Evolutionary conservation across 2,888 invertebrate genomes (phyloP), one percentile per base, ranked within the genome.

Genomic region (Boloria euphrosyne): DNA sequence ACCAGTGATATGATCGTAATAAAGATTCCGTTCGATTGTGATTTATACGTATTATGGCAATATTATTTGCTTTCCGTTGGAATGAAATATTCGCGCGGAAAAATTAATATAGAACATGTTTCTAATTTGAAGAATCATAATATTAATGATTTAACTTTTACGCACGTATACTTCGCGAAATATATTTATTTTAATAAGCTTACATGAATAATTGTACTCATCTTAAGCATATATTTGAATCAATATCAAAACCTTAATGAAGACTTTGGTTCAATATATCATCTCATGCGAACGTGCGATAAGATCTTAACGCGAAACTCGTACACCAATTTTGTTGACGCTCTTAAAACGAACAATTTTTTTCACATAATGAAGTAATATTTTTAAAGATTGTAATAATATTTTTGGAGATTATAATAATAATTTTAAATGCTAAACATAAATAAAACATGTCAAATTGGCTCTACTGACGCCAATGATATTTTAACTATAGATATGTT

Each of bases 401-500:
- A 38, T 50, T 13, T 43, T 54, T 52, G 10, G 7, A 5, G 51
- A 51, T 53, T 38, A 14, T 46, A 59, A 55, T 54, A 59, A 51
- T 55, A 60, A 53, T 16, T 63, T 53, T 61, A 57, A 65, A 58
- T 59, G 31, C 49, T 43, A 31, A 27, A 13, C 63, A 65, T 53
- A 22, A 22, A 22, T 3, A 38, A 38, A 38, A 10, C 31, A 38
- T 73, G 66, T 72, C 70, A 75, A 74, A 67, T 68, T 72, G 74
- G 69, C 6, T 54, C 7, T 54, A 38, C 31, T 38, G 38, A 17
- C 38, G 10, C 38, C 6, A 2, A 13, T 17, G n/a, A 13, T 17
- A 54, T 16, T 6, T 16, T 6, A 43, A 55, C 17, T 38, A 50
- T 13, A 50, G 13, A 5, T n/a, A n/a, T n/a, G n/a, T n/a, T n/a